Evolutionary conservation across 2,797 vertebrate genomes (phyloP).

Genomic region (Syngnathus acus): DNA sequence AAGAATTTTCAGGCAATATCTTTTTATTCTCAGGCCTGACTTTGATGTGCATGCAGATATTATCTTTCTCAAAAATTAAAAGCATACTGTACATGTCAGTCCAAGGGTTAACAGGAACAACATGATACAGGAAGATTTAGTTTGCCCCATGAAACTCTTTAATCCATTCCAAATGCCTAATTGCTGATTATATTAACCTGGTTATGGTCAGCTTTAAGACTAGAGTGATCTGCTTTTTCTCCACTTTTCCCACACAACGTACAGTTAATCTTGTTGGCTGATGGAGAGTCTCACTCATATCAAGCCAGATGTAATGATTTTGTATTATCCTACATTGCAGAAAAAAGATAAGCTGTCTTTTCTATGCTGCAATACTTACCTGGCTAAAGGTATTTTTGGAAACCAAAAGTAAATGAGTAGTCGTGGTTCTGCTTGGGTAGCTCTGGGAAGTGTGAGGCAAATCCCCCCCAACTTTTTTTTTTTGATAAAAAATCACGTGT

Average conservation of each 20-base stretch:
- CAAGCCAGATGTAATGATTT: neutral
- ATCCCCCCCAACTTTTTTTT: conserved; percentile 24
- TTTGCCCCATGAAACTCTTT: conserved; percentile 11
- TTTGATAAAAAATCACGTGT: conserved; percentile 24
- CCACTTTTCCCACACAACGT: no score
- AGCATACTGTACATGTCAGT: conserved; percentile 45
- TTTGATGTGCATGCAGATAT: conserved; percentile 59
- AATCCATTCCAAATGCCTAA: conserved; percentile 15
- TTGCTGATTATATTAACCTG: neutral
- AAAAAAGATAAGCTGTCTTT: conserved; percentile 30
- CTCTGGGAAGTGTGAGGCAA: conserved; percentile 29
- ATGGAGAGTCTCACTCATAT: no score
- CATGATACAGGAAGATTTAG: conserved; percentile 25
- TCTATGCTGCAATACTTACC: conserved; percentile 26
- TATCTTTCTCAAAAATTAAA: conserved; percentile 56
- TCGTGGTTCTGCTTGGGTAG: conserved; percentile 30
- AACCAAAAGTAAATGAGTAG: conserved; percentile 30
- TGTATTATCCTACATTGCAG: conserved; percentile 24
- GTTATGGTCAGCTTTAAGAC: neutral
- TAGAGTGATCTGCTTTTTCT: neutral
- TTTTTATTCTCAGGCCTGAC: conserved; percentile 54
- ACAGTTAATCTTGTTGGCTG: no score
- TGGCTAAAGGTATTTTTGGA: conserved; percentile 49
- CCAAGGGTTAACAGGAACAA: conserved; percentile 47
- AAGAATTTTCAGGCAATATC: conserved; percentile 49